phyloP scores from a whole-genome alignment of 2,888 invertebrate species.

The Scaptomyza reducta region DNA sequence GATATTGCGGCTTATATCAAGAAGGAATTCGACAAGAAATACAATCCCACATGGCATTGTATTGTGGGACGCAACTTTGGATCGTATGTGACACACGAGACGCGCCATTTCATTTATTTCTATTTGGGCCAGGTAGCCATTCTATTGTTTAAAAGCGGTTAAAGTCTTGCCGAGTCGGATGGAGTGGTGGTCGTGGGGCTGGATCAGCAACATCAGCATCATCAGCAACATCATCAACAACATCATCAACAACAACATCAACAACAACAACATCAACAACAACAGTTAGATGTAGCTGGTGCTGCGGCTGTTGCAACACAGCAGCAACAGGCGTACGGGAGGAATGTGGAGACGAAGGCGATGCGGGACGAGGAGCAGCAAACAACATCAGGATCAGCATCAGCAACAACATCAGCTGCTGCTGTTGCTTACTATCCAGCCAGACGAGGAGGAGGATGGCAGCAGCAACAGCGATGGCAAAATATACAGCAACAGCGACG shows the following conservation, averaged over 20 bases:
- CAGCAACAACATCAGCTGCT: slow-evolving; percentile 18
- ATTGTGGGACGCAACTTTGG: slow-evolving; percentile 99
- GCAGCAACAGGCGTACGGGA: slow-evolving; percentile 23
- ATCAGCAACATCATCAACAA: slow-evolving; percentile 36
- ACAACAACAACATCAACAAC: slow-evolving; percentile 27
- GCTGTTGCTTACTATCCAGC: slow-evolving; percentile 11
- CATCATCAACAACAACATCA: slow-evolving; percentile 40
- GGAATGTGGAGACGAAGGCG: slow-evolving; percentile 21
- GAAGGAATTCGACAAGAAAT: slow-evolving; percentile 99
- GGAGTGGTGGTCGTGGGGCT: slow-evolving; percentile 74
- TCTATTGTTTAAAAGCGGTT: slow-evolving; percentile 99
- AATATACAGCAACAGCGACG: slow-evolving; percentile 11
- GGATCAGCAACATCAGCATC: slow-evolving; percentile 51
- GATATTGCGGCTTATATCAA: slow-evolving; percentile 99
- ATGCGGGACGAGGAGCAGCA: slow-evolving; percentile 33
- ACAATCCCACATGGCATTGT: slow-evolving; percentile 99
- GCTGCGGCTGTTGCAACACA: slow-evolving; percentile 13
- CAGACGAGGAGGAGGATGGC: slow-evolving; percentile 4
- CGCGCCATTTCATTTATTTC: slow-evolving; percentile 99
- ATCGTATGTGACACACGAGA: slow-evolving; percentile 99
- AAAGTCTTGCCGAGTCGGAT: slow-evolving; percentile 83
- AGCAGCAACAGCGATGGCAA: not conserved
- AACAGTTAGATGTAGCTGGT: slow-evolving; percentile 19
- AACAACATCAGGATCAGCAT: slow-evolving; percentile 18
- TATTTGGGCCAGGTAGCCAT: slow-evolving; percentile 99